These are phyloP conservation scores for Thamnophis sirtalis DNA, from an alignment of 2,113 vertebrate species.

Conservation along the genomic window DNA sequence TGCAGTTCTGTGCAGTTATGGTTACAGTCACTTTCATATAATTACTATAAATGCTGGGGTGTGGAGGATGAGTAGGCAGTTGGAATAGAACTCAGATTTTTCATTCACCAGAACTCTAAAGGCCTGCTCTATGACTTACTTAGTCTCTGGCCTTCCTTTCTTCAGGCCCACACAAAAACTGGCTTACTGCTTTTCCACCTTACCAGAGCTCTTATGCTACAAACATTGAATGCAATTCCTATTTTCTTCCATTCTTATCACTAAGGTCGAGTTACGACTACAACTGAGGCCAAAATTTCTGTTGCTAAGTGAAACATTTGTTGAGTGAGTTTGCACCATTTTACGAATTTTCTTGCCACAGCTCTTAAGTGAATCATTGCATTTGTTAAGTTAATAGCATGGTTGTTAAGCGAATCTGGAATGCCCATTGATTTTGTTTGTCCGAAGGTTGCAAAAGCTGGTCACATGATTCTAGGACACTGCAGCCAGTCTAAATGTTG, in stretches of 20 bases:
- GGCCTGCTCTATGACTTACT: background rate
- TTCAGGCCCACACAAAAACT: background rate
- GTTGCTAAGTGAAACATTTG: no score
- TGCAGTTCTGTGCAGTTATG: background rate
- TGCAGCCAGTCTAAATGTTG: no score
- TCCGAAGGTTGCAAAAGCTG: no score
- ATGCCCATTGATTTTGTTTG: no score
- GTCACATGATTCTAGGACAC: no score
- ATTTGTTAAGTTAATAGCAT: no score
- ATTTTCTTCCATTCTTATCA: background rate
- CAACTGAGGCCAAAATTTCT: no score
- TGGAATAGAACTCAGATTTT: constrained; percentile 3
- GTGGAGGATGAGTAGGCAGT: background rate
- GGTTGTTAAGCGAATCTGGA: no score
- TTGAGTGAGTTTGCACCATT: no score
- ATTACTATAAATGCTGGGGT: background rate
- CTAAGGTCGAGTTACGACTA: background rate
- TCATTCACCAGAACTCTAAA: background rate
- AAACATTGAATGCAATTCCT: background rate
- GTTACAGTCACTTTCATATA: background rate
- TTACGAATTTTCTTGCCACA: no score
- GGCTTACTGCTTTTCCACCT: background rate
- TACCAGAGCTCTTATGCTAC: background rate
- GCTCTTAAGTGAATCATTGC: no score
- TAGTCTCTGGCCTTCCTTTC: background rate